Percentiles rank a stretch among this genome's conserved stretches.
phyloP scores from a whole-genome alignment of 2,113 vertebrate species.

The Pleuronectes platessa region DNA sequence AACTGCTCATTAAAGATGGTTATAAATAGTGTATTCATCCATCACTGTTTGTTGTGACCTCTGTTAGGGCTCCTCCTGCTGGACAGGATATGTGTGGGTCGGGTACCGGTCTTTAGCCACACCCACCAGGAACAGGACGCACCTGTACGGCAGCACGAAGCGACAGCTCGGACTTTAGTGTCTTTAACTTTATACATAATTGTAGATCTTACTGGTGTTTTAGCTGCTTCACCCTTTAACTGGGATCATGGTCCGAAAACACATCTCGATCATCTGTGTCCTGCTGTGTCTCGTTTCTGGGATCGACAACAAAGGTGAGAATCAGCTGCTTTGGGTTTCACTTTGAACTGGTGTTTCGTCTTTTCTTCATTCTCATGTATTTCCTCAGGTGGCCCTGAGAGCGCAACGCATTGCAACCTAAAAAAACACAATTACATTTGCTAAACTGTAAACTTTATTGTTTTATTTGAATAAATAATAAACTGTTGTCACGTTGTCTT shows the following conservation, averaged over 20 bases:
- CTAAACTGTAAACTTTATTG: too few relatives aligned
- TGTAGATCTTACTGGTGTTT: not conserved
- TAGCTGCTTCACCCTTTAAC: not conserved
- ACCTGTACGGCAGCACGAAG: slow-evolving; percentile 19
- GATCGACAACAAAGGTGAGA: slow-evolving; percentile 64
- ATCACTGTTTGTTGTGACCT: not conserved
- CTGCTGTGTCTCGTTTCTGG: slow-evolving; percentile 25
- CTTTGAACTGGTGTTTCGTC: not conserved
- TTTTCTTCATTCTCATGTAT: not conserved
- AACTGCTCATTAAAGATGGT: not conserved
- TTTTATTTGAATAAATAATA: too few relatives aligned
- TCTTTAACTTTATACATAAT: too few relatives aligned
- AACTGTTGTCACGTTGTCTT: too few relatives aligned
- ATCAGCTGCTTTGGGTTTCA: too few relatives aligned
- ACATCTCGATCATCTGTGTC: not conserved
- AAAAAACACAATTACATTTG: too few relatives aligned
- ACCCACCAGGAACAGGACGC: slow-evolving; percentile 8
- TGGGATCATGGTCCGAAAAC: slow-evolving; percentile 38
- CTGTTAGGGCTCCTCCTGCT: not conserved
- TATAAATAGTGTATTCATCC: not conserved
- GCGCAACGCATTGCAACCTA: too few relatives aligned
- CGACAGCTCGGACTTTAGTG: not conserved
- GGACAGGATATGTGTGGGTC: not conserved
- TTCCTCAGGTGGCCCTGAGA: too few relatives aligned
- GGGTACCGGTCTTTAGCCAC: slow-evolving; percentile 29